phyloP scores from a whole-genome alignment of 2,113 vertebrate genomes.

The Pantherophis guttatus region DNA sequence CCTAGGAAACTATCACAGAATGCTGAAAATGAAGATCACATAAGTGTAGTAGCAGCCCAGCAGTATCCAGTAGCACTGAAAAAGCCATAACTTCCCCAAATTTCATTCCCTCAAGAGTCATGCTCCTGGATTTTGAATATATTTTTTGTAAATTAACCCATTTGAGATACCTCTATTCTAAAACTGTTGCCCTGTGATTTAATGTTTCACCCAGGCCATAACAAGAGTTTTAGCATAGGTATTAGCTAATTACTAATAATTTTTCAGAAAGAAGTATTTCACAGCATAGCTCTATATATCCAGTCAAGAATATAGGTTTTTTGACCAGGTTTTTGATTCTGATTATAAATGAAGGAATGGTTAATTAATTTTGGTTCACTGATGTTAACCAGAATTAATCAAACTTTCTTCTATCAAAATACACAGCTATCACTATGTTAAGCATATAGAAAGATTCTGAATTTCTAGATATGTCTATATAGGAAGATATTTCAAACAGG shows the following conservation, averaged over 20 bases:
- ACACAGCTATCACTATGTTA: not conserved
- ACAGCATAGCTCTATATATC: too few relatives aligned
- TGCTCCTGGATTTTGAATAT: not conserved
- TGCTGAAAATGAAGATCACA: not conserved
- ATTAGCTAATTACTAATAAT: conserved; percentile 25
- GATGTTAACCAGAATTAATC: not conserved
- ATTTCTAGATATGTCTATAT: not conserved
- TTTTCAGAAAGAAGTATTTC: not conserved
- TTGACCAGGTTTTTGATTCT: not conserved
- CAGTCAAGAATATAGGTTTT: not conserved
- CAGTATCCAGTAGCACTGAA: not conserved
- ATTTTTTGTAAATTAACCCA: not conserved
- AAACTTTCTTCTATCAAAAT: not conserved
- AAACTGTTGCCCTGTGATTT: not conserved
- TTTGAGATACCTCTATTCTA: not conserved
- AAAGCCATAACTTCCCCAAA: not conserved
- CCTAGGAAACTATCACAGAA: not conserved
- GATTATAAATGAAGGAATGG: not conserved
- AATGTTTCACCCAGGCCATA: not conserved
- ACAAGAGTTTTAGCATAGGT: not conserved
- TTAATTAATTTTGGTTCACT: not conserved
- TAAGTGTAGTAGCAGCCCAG: not conserved
- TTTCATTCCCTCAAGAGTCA: not conserved
- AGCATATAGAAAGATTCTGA: not conserved
- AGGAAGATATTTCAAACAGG: not conserved